Conservation (phyloP, 53 echinoderm and acorn worm genomes). For the Henricia sp. region DNA sequence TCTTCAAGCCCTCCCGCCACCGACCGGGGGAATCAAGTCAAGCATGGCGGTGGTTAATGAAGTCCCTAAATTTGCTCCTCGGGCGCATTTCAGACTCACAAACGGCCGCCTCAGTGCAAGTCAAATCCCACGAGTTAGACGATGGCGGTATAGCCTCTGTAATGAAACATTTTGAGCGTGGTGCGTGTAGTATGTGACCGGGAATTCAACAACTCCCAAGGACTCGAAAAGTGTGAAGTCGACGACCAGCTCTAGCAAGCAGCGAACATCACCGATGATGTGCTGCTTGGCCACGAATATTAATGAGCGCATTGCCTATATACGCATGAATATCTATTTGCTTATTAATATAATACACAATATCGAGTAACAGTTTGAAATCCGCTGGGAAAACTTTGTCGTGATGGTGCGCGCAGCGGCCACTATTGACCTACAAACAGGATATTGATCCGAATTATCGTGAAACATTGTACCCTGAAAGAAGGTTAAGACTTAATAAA, state of each 20-base stretch:
- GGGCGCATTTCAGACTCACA: background rate
- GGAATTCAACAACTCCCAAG: conserved; percentile 39
- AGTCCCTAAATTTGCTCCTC: conserved; percentile 10
- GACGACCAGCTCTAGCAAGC: conserved; percentile 14
- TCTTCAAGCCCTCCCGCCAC: conserved; percentile 58
- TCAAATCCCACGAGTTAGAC: conserved; percentile 37
- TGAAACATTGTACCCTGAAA: too few species aligned
- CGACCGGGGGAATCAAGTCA: conserved; percentile 17
- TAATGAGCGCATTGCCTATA: conserved; percentile 19
- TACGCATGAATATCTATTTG: conserved; percentile 30
- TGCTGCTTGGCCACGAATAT: conserved; percentile 16
- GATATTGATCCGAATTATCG: too few species aligned
- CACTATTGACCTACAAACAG: too few species aligned
- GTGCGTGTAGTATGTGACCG: conserved; percentile 34
- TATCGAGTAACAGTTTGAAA: too few species aligned
- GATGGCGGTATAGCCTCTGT: background rate
- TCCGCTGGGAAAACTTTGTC: too few species aligned
- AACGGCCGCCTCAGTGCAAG: conserved; percentile 8
- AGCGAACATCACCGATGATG: conserved; percentile 23
- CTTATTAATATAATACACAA: conserved; percentile 19
- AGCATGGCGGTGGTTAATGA: conserved; percentile 44
- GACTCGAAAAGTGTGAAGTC: conserved; percentile 42
- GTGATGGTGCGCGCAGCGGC: too few species aligned
- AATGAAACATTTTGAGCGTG: background rate
- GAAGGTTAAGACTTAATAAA: too few species aligned